phyloP scores from a whole-genome alignment of 1,140 invertebrate species.

The Teleogryllus occipitalis region DNA sequence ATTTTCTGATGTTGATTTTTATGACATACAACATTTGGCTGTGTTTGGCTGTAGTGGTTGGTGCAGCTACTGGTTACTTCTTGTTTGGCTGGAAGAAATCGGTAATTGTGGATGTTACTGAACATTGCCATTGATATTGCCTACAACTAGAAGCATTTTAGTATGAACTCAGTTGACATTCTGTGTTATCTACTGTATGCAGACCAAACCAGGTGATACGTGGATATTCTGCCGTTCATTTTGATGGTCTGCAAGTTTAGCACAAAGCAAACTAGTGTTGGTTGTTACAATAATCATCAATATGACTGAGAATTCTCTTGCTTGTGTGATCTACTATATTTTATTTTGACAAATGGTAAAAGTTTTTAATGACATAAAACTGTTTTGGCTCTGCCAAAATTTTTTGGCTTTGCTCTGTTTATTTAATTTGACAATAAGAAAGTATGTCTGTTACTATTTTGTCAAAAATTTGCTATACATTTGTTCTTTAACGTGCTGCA shows the following conservation, averaged over 20 bases:
- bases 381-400: no score
- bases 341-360: neutral
- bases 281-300: neutral
- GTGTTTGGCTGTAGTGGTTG: slow-evolving; percentile 80
- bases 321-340: neutral
- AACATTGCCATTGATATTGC: slow-evolving; percentile 78
- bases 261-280: neutral
- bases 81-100: slow-evolving; percentile 89
- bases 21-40: slow-evolving; percentile 98
- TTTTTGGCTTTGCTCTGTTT: no score
- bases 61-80: slow-evolving; percentile 85
- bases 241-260: neutral
- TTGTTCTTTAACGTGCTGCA: no score
- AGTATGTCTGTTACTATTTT: no score
- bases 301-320: neutral
- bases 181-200: neutral
- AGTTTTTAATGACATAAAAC: no score
- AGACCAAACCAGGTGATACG: neutral
- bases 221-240: neutral
- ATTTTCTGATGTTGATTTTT: slow-evolving; percentile 94
- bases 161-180: neutral
- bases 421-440: no score
- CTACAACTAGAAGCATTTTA: no score
- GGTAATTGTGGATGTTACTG: slow-evolving; percentile 82
- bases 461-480: no score